Evolutionary conservation across 2,888 invertebrate genomes (phyloP).

Genomic region (Amblyjoppa fuscipennis): DNA sequence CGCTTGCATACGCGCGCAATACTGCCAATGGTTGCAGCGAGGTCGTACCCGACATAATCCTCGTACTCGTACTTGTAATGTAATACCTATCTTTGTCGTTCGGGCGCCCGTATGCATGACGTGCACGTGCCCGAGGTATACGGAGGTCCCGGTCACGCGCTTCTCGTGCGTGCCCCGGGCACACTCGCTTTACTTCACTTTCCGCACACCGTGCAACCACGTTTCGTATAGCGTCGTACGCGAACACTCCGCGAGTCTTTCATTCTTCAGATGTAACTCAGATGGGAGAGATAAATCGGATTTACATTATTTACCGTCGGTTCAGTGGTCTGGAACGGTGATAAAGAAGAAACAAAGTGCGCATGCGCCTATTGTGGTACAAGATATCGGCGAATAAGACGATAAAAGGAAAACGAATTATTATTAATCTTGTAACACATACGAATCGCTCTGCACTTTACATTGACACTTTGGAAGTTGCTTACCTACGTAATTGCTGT

Average conservation of each 20-base stretch:
- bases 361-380: constrained; percentile 5
- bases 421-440: not conserved
- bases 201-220: constrained; percentile 68
- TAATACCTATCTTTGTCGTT: constrained; percentile 54
- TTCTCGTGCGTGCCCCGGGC: constrained; percentile 74
- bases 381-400: constrained; percentile 35
- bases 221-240: constrained; percentile 43
- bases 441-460: not conserved
- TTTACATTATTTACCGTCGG: constrained; percentile 58
- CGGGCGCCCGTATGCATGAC: constrained; percentile 50
- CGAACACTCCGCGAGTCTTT: constrained; percentile 47
- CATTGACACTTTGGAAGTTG: not conserved
- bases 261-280: constrained; percentile 30
- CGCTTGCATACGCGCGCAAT: constrained; percentile 33
- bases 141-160: constrained; percentile 70
- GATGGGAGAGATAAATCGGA: constrained; percentile 55
- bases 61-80: constrained; percentile 41
- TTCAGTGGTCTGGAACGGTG: constrained; percentile 16
- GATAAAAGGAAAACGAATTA: constrained; percentile 20
- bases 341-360: constrained; percentile 45
- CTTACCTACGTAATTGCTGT: not conserved
- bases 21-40: constrained; percentile 31
- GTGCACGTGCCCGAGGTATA: constrained; percentile 73
- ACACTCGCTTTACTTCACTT: constrained; percentile 69
- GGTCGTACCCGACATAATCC: constrained; percentile 38